A percentile compares a stretch with the other conserved stretches of the same genome.
phyloP scores from a whole-genome alignment of 2,113 vertebrate genomes.

The Psilopogon haemacephalus region DNA sequence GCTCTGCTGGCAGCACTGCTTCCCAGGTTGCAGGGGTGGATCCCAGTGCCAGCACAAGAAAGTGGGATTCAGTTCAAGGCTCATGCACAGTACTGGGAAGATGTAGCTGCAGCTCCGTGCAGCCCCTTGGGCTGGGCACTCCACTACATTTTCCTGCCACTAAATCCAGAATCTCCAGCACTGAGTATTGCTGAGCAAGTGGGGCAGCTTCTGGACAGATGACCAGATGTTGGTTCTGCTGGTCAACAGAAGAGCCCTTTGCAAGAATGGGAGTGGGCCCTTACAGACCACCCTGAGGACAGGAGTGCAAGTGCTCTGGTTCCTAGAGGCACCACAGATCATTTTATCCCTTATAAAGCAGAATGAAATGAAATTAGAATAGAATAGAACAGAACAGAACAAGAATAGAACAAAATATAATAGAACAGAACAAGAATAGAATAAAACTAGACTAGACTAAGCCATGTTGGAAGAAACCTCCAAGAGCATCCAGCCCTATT shows the following conservation, averaged over 20 bases:
- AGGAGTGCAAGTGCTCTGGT: background rate
- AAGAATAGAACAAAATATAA: too few species aligned
- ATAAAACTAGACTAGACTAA: too few species aligned
- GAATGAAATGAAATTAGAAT: too few species aligned
- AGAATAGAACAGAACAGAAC: too few species aligned
- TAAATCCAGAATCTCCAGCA: background rate
- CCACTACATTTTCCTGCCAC: background rate
- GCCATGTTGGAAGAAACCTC: too few species aligned
- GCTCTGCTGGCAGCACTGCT: slow-evolving; percentile 31
- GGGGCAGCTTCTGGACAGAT: background rate
- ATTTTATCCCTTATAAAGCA: background rate
- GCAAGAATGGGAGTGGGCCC: rapidly evolving
- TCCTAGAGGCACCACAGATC: background rate
- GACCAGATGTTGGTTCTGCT: background rate
- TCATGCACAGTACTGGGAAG: background rate
- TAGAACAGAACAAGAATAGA: too few species aligned
- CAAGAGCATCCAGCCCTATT: too few species aligned
- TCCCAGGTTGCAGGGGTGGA: background rate
- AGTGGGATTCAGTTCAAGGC: background rate
- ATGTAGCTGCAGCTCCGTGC: background rate
- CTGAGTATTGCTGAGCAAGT: background rate
- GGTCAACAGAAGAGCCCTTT: background rate
- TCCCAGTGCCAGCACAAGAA: background rate
- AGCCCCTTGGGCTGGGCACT: background rate
- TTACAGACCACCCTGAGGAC: background rate